These are phyloP conservation scores for Drosophila nigritarsus DNA, from an alignment of 2,888 invertebrate species.

Conservation along the genomic window DNA sequence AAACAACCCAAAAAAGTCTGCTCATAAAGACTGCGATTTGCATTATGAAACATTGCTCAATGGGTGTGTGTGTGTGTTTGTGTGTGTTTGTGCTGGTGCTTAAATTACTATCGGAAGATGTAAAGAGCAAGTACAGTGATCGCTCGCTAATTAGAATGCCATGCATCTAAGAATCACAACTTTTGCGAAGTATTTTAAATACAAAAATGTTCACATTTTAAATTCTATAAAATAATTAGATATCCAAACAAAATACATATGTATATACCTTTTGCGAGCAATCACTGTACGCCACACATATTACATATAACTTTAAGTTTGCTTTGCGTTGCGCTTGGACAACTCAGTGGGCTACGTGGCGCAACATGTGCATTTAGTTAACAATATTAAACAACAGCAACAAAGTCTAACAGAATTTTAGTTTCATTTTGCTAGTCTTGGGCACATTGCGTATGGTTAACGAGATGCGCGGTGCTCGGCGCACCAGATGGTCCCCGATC, in stretches of 20 bases:
- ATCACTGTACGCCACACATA: not conserved
- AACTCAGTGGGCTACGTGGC: slow-evolving; percentile 59
- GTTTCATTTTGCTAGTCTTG: slow-evolving; percentile 91
- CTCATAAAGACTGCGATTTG: slow-evolving; percentile 28
- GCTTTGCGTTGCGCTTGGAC: slow-evolving; percentile 17
- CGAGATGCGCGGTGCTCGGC: slow-evolving; percentile 92
- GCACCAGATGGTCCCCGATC: slow-evolving; percentile 88
- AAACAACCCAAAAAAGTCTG: slow-evolving; percentile 33
- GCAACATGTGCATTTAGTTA: slow-evolving; percentile 44
- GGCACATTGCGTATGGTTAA: slow-evolving; percentile 97
- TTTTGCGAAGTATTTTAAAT: slow-evolving; percentile 1
- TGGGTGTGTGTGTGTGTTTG: slow-evolving; percentile 15
- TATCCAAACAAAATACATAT: not conserved
- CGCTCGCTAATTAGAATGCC: slow-evolving; percentile 2
- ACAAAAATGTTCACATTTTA: not conserved
- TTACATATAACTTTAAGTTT: slow-evolving; percentile 17
- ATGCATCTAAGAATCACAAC: not conserved
- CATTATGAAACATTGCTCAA: slow-evolving; percentile 19
- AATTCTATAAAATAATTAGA: not conserved
- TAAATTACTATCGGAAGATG: slow-evolving; percentile 71
- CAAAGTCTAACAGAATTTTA: slow-evolving; percentile 86
- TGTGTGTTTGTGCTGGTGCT: slow-evolving; percentile 48
- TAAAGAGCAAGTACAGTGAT: slow-evolving; percentile 12
- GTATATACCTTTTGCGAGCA: not conserved
- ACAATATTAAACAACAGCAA: slow-evolving; percentile 24